Base-by-base conservation (phyloP, 2,888 invertebrate genomes). In the Eudemis profundana region DNA sequence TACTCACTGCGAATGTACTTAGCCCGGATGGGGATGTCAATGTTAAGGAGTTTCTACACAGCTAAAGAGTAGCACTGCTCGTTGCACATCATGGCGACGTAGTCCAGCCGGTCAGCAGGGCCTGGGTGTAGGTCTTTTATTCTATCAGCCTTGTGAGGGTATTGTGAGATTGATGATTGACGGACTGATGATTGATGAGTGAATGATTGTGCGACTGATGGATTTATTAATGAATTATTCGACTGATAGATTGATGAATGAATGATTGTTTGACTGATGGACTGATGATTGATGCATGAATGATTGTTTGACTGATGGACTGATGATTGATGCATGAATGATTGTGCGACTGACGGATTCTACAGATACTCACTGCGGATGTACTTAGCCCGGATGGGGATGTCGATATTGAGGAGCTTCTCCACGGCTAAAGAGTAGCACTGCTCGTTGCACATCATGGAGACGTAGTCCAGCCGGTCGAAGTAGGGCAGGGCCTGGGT, bases 381-480 rank as follows among this genome's bases (percentile, higher is more conserved):
- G 79, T 97, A 99, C 87, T 99, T 99, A 0, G 98, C 99, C 57
- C 99, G 92, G 0, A 96, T 70, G 0, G 99, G 98, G n/a, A 98
- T 94, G 33, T 98, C 97, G 69, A 99, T 98, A 78, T 99, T 99
- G 0, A 99, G 93, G 1, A 99, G 93, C 78, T 99, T 99, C 85
- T 99, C 99, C 0, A 99, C 96, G 0, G 99, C 99, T 67, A 99
- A 82, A 0, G 98, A 98, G 87, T 96, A 99, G 79, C 97, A 97
- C 80, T 99, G 99, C 82, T 99, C 99, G 82, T 99, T 99, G 87
- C 97, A 97, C 99, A 99, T 99, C 99, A 99, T 99, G 0, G 99
- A 99, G 0, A 99, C 98, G 80, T 99, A 99, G 90, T 99, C 99
- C 61, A 99, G 92, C 0, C 99, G 95, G 92, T 99, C 99, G 83